Conservation (phyloP, 2,888 invertebrate species). For the Cerastis rubricosa region DNA sequence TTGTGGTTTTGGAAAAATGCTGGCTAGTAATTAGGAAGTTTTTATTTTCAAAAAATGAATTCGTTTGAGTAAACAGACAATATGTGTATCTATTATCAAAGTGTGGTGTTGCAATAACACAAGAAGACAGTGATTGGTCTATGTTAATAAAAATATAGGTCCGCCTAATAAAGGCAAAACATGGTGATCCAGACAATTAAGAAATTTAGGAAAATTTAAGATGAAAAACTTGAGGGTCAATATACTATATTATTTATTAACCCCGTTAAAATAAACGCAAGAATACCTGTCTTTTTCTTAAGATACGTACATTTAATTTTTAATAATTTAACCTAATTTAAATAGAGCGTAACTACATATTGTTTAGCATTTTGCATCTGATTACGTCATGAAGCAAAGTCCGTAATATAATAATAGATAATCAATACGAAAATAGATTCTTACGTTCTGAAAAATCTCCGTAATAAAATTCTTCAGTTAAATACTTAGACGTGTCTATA, state of each 20-base stretch:
- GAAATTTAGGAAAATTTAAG: not conserved
- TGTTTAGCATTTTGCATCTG: no score
- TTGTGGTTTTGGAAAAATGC: constrained; percentile 17
- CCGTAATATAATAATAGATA: not conserved
- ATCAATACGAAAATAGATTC: not conserved
- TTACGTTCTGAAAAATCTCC: constrained; percentile 17
- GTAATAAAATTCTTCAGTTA: constrained; percentile 6
- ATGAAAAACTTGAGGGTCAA: not conserved
- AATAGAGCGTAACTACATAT: not conserved
- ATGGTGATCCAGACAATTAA: not conserved
- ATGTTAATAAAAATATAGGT: not conserved
- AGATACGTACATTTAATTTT: not conserved
- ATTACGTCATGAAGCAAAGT: not conserved
- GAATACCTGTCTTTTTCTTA: not conserved
- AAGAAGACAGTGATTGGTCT: not conserved
- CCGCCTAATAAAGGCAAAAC: not conserved
- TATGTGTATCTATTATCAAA: not conserved
- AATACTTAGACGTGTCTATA: constrained; percentile 29
- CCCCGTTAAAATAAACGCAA: not conserved
- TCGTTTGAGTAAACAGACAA: not conserved
- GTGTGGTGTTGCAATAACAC: not conserved
- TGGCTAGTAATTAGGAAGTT: not conserved
- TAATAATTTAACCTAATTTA: not conserved
- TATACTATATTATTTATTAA: no score
- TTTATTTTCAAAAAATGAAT: no score